Base-by-base conservation (phyloP, 2,797 vertebrate species). In the Phoebastria nigripes region DNA sequence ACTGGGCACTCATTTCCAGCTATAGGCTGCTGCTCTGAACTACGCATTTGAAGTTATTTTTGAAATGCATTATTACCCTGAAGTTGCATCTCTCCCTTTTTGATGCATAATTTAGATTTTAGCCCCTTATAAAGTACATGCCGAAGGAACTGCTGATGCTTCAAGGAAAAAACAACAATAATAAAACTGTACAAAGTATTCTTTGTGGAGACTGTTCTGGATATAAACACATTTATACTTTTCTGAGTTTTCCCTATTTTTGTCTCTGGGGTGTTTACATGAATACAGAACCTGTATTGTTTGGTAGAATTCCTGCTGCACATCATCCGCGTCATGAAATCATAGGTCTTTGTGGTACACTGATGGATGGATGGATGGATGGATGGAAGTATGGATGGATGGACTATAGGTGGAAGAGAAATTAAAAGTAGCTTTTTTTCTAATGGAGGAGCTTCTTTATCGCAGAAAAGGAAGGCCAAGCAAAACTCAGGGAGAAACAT, bases 81-180 rank as follows among this genome's bases (percentile, higher is more conserved):
- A 71, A 93, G 92, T 96, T 92, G 79, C 92, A 91, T 88, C 82
- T 70, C 79, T 89, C 52, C 65, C 56, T 91, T 93, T 96, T 86
- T 91, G 87, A 97, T 96, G 82, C 89, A 96, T 96, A 96, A 96
- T 96, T 96, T 92, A 95, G 92, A 87, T 94, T 95, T 95, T 77
- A 89, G 84, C 87, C 87, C 91, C 91, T 83, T 86, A 67, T 20
- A 82, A 80, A 91, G 74, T 67, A 77, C 65, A 65, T 0, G 58
- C 71, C 89, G 52, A 54, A 94, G 65, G 81, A 93, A 44, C 63
- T 63, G 84, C 84, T 95, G 87, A 81, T 63, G 82, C 71, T 92
- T 91, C 84, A 90, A 87, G 65, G 89, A 14, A 84, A 84, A 67
- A 44, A 31, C n/a, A 88, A 55, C 74, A 89, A 82, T 4, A 77